Base-by-base conservation (phyloP, 2,888 invertebrate species). In the Torymus auratus region DNA sequence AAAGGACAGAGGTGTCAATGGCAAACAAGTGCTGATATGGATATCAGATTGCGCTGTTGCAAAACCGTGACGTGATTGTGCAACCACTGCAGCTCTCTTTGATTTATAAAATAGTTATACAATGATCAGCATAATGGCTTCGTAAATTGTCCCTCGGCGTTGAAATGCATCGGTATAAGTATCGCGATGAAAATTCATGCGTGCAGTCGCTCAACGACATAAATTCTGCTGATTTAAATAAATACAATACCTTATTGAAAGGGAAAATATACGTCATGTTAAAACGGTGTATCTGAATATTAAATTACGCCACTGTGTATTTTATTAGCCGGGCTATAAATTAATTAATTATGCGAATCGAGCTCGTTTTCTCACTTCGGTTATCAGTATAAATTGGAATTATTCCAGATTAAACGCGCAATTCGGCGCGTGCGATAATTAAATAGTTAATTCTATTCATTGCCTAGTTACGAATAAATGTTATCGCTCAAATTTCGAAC, bases 291-390 rank as follows among this genome's bases (percentile, higher is more conserved):
- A 17, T 15, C 52, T 15, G 17, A 15, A 65, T 11, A 28, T 14
- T n/a, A n/a, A 64, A 64, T 41, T 50, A 52, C 17, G 17, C 3
- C 15, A 12, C n/a, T 28, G n/a, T 28, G n/a, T 28, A 62, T 62
- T 52, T 65, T 65, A 65, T 65, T 52, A 17, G 52, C 17, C 13
- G 2, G 11, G 65, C 11, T 65, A 65, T 13, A 41, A 65, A 65
- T 65, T 64, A 64, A 64, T 64, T 64, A 64, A 64, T 64, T 28
- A 64, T 41, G 14, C n/a, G 41, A 12, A 28, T 28, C 28, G 28
- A 41, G n/a, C 10, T 41, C 14, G 41, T 11, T 64, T 64, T 64
- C n/a, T 64, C 64, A 64, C 64, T 41, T 17, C 4, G 15, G 1
- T 41, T 64, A n/a, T 64, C 64, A 28, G 41, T 7, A 4, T 64